Evolutionary conservation across 2,888 invertebrate species (phyloP), one percentile per base, ranked within the genome.

Genomic region (Cerastis leucographa): DNA sequence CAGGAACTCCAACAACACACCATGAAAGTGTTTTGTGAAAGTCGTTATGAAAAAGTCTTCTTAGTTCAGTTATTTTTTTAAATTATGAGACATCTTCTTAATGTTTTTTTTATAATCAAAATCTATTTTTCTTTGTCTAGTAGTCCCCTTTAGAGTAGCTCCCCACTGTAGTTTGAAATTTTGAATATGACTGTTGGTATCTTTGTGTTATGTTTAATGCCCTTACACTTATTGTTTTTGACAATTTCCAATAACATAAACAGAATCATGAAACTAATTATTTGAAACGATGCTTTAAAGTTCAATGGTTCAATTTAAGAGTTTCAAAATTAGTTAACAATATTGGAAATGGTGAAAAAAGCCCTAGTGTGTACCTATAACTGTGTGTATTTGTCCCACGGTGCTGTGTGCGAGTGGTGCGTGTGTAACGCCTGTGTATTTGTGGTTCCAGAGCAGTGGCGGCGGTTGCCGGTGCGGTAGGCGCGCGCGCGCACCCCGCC

Each of bases 401-500:
- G 74, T 84, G 74, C 86, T 87, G 81, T 86, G 76, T 86, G 84
- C 85, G 85, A 89, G 90, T 85, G 89, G 91, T 91, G 91, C 87
- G 91, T 92, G 93, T 95, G 95, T 95, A 95, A 95, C 90, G 91
- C 93, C 88, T 95, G 94, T 94, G 93, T 95, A 92, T 96, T 96
- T 96, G 95, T 96, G 96, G 96, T 97, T 97, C 96, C 97, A 97
- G 97, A 97, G 97, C 97, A 97, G 97, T 97, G 97, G 96, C 97
- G 97, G 96, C 96, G 96, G 96, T 93, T 97, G 97, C 94, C 96
- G 95, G 93, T 97, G 96, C 94, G 95, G 94, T 92, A 94, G 96
- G 94, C 96, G 97, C 95, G 96, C 97, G 94, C 97, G 97, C 97
- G 96, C 97, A 94, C 96, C 97, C 97, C 97, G 97, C 96, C 97